These are phyloP conservation scores for Microctonus aethiopoides DNA, from an alignment of 2,888 invertebrate species.

Conservation along the genomic window DNA sequence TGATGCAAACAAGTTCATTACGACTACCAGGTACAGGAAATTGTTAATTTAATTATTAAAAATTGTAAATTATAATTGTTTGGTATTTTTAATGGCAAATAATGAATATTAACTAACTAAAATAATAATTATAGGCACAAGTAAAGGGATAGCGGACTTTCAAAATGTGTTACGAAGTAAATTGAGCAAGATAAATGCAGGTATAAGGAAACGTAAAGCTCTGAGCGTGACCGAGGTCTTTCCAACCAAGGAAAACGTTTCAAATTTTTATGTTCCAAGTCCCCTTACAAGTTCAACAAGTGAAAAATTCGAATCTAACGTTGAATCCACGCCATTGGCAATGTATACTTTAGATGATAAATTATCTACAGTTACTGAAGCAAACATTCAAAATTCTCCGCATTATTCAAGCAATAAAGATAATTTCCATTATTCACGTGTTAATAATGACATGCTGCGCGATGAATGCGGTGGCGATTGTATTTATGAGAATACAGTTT, in stretches of 20 bases:
- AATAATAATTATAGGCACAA: conserved; percentile 53
- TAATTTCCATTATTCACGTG: background rate
- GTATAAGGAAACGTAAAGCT: conserved; percentile 75
- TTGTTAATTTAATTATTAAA: too few species aligned
- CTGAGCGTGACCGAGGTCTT: conserved; percentile 78
- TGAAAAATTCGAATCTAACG: conserved; percentile 50
- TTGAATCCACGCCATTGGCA: conserved; percentile 67
- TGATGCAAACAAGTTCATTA: conserved; percentile 66
- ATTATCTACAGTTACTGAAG: conserved; percentile 64
- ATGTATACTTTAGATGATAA: conserved; percentile 63
- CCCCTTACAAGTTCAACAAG: conserved; percentile 64
- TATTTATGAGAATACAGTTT: conserved; percentile 23
- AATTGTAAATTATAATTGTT: conserved; percentile 13
- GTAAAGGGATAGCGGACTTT: conserved; percentile 74
- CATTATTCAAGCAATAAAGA: conserved; percentile 41
- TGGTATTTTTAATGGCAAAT: background rate
- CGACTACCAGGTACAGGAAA: conserved; percentile 65
- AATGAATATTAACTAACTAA: background rate
- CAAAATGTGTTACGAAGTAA: conserved; percentile 72
- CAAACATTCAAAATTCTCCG: conserved; percentile 61
- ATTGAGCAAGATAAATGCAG: conserved; percentile 78
- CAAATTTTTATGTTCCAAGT: conserved; percentile 79
- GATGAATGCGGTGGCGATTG: background rate
- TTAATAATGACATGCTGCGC: background rate
- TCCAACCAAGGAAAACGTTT: conserved; percentile 55